Evolutionary conservation across 2,888 invertebrate genomes (phyloP), one percentile per base, ranked within the genome.

Genomic region (Arctia plantaginis): DNA sequence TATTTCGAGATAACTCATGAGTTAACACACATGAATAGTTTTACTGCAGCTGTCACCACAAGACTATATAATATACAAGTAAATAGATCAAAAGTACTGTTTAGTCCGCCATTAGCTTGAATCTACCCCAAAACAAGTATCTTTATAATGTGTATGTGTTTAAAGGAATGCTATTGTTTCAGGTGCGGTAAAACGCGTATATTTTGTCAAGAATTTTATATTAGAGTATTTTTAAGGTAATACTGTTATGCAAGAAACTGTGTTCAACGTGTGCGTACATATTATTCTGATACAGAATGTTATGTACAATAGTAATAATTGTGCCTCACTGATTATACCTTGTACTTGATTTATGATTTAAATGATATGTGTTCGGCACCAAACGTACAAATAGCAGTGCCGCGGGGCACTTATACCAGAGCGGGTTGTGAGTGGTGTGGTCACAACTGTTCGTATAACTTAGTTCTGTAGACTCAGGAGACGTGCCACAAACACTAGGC

Each of bases 121-220:
- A 35, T 0, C 23, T 8, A 20, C 51, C 7, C 51, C 23, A 20
- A 23, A 23, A 7, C 10, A 41, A 20, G 8, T 27, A 15, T 3
- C 4, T 44, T 27, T 41, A 20, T 30, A 27, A 44, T 15, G 15
- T 35, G 33, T 55, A 51, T n/a, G 35, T 15, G 8, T 66, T 27
- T 68, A 35, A 35, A 33, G 13, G 55, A 35, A 15, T n/a, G n/a
- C 18, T 27, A 18, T 80, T 81, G 69, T 89, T 88, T 2, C 88
- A 90, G 90, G 77, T 86, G 82, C 78, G 81, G 76, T 76, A 72
- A 75, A 41, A 76, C 77, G 80, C 81, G 75, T 76, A 77, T 85
- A 85, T 83, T 86, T 85, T 83, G 75, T 77, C 83, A 84, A 81
- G 78, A 85, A 66, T 80, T 83, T 84, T 83, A 83, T 80, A 71